Conservation (phyloP, 92 coral and sea anemone species). For the Porites lobata region DNA sequence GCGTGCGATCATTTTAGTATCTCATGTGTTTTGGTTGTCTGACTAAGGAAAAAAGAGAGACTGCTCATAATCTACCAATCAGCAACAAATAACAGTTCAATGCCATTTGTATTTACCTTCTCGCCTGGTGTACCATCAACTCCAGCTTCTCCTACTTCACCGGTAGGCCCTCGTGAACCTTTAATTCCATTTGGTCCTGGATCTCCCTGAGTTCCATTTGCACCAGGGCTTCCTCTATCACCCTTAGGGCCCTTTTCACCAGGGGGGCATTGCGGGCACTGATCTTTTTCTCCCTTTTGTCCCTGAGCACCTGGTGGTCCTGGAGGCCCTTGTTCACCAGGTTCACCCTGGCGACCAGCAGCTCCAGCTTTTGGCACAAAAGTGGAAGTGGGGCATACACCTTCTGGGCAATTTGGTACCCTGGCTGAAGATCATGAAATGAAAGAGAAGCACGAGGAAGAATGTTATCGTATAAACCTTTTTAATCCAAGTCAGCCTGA, state of each 20-base stretch:
- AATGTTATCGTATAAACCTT: not conserved
- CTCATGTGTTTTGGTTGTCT: too few relatives aligned
- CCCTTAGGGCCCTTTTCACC: not conserved
- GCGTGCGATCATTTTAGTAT: too few relatives aligned
- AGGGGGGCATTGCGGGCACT: not conserved
- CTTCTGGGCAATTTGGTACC: not conserved
- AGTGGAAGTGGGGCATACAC: not conserved
- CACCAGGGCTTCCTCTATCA: slow-evolving; percentile 57
- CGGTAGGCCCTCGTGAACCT: slow-evolving; percentile 67
- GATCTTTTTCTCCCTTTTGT: slow-evolving; percentile 6
- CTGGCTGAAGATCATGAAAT: slow-evolving; percentile 8
- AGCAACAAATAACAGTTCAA: not conserved
- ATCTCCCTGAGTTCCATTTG: slow-evolving; percentile 40
- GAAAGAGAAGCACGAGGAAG: not conserved
- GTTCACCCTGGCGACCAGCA: slow-evolving; percentile 12
- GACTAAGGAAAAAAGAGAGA: too few relatives aligned
- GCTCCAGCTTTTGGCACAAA: not conserved
- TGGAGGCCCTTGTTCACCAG: slow-evolving; percentile 15
- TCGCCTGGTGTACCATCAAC: slow-evolving; percentile 38
- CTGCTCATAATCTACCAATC: not conserved
- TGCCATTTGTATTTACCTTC: not conserved
- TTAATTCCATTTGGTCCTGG: slow-evolving; percentile 49
- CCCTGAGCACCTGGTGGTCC: slow-evolving; percentile 55
- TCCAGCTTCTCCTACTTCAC: slow-evolving; percentile 66
- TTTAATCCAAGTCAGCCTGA: not conserved